Conservation (phyloP, 2,888 invertebrate genomes). For the Tridacna crocea region DNA sequence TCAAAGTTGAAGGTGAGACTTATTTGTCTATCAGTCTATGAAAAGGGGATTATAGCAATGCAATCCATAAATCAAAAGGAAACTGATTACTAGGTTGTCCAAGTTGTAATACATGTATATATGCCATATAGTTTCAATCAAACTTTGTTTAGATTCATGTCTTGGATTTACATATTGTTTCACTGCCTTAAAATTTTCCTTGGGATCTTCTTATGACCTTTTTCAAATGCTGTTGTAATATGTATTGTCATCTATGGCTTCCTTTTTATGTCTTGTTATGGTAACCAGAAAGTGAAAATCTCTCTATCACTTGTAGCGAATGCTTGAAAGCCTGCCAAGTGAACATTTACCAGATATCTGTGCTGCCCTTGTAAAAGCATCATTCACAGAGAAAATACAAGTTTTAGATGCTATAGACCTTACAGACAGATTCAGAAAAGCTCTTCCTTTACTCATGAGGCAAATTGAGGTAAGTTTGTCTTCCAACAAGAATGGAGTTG, state of each 20-base stretch:
- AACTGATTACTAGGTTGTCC: too few species aligned
- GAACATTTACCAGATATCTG: constrained; percentile 85
- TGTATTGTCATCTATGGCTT: too few species aligned
- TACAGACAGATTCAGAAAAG: constrained; percentile 84
- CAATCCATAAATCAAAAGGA: too few species aligned
- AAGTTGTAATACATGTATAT: too few species aligned
- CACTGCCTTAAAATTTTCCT: too few species aligned
- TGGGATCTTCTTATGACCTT: too few species aligned
- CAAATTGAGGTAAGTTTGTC: constrained; percentile 82
- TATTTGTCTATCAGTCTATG: neutral
- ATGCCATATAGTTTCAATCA: too few species aligned
- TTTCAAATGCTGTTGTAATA: too few species aligned
- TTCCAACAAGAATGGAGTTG: too few species aligned
- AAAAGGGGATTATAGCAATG: neutral
- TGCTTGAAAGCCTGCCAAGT: constrained; percentile 84
- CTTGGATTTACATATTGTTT: too few species aligned
- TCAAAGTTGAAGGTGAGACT: constrained; percentile 83
- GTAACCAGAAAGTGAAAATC: neutral
- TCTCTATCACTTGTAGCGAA: constrained; percentile 74
- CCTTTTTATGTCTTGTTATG: neutral
- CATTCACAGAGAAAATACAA: constrained; percentile 85
- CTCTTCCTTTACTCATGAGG: constrained; percentile 84
- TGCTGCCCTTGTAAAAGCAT: constrained; percentile 84
- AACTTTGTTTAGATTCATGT: too few species aligned
- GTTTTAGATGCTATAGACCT: constrained; percentile 85